These are phyloP conservation scores for Dicycla oo DNA, from an alignment of 2,888 invertebrate species.

Conservation along the genomic window DNA sequence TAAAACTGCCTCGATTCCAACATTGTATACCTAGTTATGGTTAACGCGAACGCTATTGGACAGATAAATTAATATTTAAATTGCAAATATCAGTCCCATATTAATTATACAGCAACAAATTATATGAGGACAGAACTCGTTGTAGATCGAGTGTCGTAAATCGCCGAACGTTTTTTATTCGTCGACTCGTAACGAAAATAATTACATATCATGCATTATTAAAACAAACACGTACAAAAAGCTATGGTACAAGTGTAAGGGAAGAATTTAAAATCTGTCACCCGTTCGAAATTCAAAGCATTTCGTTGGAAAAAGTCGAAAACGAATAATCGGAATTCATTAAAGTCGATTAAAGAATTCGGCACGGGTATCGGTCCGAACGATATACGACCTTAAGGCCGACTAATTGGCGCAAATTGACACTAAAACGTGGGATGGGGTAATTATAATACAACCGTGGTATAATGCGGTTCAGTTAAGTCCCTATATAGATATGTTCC, in stretches of 20 bases:
- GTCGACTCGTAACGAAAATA: conserved; percentile 82
- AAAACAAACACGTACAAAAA: conserved; percentile 82
- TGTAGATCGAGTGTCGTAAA: conserved; percentile 73
- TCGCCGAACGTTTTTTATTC: conserved; percentile 73
- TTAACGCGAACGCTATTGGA: conserved; percentile 63
- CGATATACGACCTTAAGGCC: conserved; percentile 76
- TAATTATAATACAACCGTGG: conserved; percentile 73
- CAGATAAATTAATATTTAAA: conserved; percentile 67
- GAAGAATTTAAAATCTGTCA: conserved; percentile 90
- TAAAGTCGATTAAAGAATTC: conserved; percentile 84
- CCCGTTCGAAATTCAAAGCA: conserved; percentile 87
- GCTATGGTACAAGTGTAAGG: conserved; percentile 86
- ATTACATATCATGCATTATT: conserved; percentile 88
- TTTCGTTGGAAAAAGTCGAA: conserved; percentile 82
- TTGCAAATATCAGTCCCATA: conserved; percentile 64
- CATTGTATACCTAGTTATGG: conserved; percentile 62
- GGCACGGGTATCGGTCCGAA: conserved; percentile 71
- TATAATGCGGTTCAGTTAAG: conserved; percentile 63
- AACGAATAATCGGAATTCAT: conserved; percentile 84
- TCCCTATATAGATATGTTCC: conserved; percentile 57
- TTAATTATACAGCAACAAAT: conserved; percentile 68
- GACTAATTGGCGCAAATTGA: conserved; percentile 81
- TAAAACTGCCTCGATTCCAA: conserved; percentile 70
- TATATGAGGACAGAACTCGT: conserved; percentile 60
- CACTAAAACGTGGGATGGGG: conserved; percentile 75